A percentile compares a stretch with the other conserved stretches of the same genome.
phyloP scores from a whole-genome alignment of 92 coral and sea anemone genomes.

The Phenganax stokvisi region DNA sequence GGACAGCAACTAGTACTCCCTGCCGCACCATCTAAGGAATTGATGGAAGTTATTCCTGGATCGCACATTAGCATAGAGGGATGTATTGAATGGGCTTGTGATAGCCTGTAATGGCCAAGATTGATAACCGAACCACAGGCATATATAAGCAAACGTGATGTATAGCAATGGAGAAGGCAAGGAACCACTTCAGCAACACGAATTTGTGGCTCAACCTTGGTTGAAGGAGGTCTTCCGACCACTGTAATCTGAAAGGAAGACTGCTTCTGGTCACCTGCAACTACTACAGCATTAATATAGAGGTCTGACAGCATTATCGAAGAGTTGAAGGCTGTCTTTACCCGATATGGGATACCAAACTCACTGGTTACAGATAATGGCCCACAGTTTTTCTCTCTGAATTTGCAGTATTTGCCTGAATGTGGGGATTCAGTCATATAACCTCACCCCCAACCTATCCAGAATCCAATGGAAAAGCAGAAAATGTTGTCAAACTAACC shows the following conservation, averaged over 20 bases:
- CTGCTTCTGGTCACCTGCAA: slow-evolving; percentile 17
- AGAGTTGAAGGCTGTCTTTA: slow-evolving; percentile 17
- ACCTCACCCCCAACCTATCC: slow-evolving; percentile 36
- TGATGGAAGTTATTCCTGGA: slow-evolving; percentile 25
- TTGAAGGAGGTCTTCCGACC: slow-evolving; percentile 39
- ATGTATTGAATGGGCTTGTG: slow-evolving; percentile 21
- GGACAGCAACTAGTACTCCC: slow-evolving; percentile 37
- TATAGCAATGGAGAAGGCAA: slow-evolving; percentile 36
- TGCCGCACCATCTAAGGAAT: slow-evolving; percentile 36
- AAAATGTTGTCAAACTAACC: slow-evolving; percentile 44
- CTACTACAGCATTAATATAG: slow-evolving; percentile 43
- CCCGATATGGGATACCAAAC: slow-evolving; percentile 42
- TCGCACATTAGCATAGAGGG: slow-evolving; percentile 38
- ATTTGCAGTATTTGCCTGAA: slow-evolving; percentile 27
- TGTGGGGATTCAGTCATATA: slow-evolving; percentile 36
- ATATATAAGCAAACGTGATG: slow-evolving; percentile 41
- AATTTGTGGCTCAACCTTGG: slow-evolving; percentile 35
- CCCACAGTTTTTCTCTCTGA: slow-evolving; percentile 36
- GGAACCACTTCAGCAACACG: slow-evolving; percentile 47
- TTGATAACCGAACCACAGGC: slow-evolving; percentile 42
- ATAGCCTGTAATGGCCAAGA: slow-evolving; percentile 42
- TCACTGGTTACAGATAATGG: slow-evolving; percentile 45
- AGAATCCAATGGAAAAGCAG: slow-evolving; percentile 51
- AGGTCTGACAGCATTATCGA: slow-evolving; percentile 29
- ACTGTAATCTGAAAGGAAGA: slow-evolving; percentile 26